Evolutionary conservation across 2,113 vertebrate genomes (phyloP).

Genomic region (Microtus pennsylvanicus): DNA sequence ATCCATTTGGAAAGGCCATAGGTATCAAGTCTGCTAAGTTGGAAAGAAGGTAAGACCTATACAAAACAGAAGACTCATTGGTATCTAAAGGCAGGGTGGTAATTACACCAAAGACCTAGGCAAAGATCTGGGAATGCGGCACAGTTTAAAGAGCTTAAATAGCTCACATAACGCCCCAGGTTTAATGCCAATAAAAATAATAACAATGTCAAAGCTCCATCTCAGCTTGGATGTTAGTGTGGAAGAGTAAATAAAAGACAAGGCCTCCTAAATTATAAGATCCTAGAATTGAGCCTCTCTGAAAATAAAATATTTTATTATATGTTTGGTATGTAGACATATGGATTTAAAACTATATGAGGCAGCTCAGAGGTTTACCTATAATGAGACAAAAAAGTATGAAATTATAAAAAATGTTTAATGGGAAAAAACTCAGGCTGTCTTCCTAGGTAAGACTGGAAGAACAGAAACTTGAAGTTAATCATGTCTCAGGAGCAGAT

Average conservation of each 20-base stretch:
- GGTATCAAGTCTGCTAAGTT: not conserved
- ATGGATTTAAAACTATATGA: not conserved
- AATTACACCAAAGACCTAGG: not conserved
- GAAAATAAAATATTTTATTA: not conserved
- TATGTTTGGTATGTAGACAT: not conserved
- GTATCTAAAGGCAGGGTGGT: not conserved
- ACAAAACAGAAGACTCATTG: not conserved
- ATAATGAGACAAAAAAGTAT: not conserved
- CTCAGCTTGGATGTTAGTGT: not conserved
- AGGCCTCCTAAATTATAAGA: not conserved
- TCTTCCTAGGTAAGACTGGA: not conserved
- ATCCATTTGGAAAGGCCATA: not conserved
- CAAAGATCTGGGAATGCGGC: not conserved
- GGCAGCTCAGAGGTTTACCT: not conserved
- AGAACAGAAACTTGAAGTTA: not conserved
- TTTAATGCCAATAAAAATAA: not conserved
- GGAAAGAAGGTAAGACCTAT: not conserved
- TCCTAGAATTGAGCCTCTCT: not conserved
- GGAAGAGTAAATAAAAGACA: not conserved
- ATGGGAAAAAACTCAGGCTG: not conserved
- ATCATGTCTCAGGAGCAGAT: not conserved
- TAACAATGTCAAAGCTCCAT: not conserved
- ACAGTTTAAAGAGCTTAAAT: no score
- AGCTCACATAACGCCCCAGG: not conserved
- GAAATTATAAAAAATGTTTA: constrained; percentile 23